A percentile compares a stretch with the other conserved stretches of the same genome.
Evolutionary conservation across 2,113 vertebrate species (phyloP).

Genomic region (Conger conger): DNA sequence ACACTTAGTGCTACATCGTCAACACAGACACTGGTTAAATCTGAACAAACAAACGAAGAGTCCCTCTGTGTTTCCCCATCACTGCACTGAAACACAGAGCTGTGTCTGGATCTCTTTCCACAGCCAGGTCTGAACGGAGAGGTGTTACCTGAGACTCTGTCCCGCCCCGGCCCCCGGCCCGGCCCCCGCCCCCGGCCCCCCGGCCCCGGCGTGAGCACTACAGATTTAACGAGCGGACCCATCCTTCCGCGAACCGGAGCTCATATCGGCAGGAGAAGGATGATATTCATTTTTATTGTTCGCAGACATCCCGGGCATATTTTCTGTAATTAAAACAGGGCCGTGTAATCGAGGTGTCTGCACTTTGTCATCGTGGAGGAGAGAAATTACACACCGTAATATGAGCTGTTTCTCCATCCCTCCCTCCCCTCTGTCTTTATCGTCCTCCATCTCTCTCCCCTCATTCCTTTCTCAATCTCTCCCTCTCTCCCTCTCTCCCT

Average conservation of each 20-base stretch:
- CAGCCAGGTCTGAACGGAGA: no score
- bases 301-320: conserved; percentile 57
- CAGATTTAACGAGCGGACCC: conserved; percentile 34
- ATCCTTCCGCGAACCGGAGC: conserved; percentile 46
- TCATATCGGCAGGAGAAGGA: conserved; percentile 25
- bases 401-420: conserved; percentile 56
- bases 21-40: no score
- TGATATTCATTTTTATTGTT: conserved; percentile 53
- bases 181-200: no score
- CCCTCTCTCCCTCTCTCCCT: neutral
- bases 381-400: conserved; percentile 55
- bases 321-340: conserved; percentile 65
- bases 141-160: no score
- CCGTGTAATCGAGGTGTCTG: conserved; percentile 60
- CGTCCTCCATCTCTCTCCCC: conserved; percentile 52
- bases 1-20: no score
- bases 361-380: conserved; percentile 51
- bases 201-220: no score
- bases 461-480: conserved; percentile 4
- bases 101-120: no score
- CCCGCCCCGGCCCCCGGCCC: no score
- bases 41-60: no score
- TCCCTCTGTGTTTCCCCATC: no score
- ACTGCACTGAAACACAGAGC: no score
- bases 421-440: conserved; percentile 42